Conservation (phyloP, 2,797 vertebrate genomes). For the Peromyscus attwateri region DNA sequence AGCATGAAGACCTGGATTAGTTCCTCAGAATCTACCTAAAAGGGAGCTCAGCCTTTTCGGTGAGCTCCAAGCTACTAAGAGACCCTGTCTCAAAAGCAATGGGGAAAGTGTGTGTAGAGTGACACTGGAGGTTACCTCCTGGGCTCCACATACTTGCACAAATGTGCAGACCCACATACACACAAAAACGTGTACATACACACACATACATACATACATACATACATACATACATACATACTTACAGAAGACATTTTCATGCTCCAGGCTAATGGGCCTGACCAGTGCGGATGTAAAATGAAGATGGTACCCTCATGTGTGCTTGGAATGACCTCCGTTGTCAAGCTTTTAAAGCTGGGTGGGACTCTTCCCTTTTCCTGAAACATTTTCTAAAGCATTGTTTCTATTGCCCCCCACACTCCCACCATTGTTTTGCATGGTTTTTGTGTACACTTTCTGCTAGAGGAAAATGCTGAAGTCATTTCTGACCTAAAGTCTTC, state of each 20-base stretch:
- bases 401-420: background rate
- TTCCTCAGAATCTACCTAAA: background rate
- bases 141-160: background rate
- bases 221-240: background rate
- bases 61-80: background rate
- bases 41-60: background rate
- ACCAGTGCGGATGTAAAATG: background rate
- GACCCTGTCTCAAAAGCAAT: background rate
- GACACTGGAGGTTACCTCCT: background rate
- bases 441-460: background rate
- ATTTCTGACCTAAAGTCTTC: constrained; percentile 53
- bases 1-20: background rate
- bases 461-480: constrained; percentile 45
- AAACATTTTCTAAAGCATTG: constrained; percentile 25
- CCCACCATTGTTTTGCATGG: background rate
- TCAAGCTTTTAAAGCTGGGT: constrained; percentile 4
- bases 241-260: background rate
- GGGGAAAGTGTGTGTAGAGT: background rate
- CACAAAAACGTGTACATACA: background rate
- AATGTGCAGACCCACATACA: background rate
- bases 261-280: background rate
- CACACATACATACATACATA: background rate
- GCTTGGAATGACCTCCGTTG: background rate
- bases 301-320: background rate
- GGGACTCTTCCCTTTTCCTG: constrained; percentile 32